These are phyloP conservation scores for Phytoseiulus persimilis DNA, from an alignment of 2,888 invertebrate genomes.

Conservation along the genomic window DNA sequence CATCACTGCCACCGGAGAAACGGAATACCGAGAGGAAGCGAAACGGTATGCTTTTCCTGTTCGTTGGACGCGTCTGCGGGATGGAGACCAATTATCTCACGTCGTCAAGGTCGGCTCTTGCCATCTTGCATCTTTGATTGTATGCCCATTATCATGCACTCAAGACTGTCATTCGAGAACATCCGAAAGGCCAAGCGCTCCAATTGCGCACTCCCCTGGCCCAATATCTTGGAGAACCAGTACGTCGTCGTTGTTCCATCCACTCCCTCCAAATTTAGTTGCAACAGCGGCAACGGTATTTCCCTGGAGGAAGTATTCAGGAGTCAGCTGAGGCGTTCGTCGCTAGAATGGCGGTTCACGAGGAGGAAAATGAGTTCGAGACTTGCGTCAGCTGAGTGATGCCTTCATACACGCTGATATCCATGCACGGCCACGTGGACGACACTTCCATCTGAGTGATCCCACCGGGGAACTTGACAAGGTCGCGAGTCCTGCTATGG, in stretches of 20 bases:
- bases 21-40: background rate
- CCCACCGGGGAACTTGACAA: background rate
- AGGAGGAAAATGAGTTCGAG: background rate
- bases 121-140: background rate
- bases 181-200: background rate
- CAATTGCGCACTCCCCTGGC: too few relatives aligned
- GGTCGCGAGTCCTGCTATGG: background rate
- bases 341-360: too few relatives aligned
- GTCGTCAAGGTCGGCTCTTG: background rate
- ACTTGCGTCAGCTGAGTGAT: background rate
- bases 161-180: background rate
- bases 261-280: too few relatives aligned
- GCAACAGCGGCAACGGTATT: too few relatives aligned
- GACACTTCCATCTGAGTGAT: background rate
- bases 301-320: too few relatives aligned
- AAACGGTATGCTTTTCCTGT: background rate
- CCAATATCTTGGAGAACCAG: too few relatives aligned
- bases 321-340: too few relatives aligned
- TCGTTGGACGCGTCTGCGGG: background rate
- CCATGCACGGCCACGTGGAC: background rate
- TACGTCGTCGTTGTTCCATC: background rate
- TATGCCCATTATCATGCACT: background rate
- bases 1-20: background rate
- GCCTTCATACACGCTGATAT: background rate
- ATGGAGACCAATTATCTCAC: background rate